Percentiles rank a stretch among this genome's conserved stretches.
phyloP scores from a whole-genome alignment of 2,888 invertebrate species.

The Glyphotaelius pellucidus region DNA sequence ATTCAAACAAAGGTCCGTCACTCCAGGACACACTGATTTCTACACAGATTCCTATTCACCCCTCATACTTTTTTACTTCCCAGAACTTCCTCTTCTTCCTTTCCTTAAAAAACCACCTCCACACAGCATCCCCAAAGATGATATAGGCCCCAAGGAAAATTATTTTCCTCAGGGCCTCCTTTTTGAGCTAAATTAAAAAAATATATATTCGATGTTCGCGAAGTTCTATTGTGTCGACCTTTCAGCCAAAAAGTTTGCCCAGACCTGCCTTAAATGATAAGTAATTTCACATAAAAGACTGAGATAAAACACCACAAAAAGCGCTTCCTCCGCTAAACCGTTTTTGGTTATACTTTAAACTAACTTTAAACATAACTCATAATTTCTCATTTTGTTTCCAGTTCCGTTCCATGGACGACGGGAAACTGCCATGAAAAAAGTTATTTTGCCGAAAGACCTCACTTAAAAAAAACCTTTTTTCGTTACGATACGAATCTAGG shows the following conservation, averaged over 20 bases:
- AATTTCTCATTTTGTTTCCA: conserved; percentile 51
- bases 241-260: neutral
- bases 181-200: no score
- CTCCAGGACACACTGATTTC: no score
- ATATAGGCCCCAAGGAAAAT: no score
- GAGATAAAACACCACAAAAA: conserved; percentile 14
- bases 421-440: conserved; percentile 51
- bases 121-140: no score
- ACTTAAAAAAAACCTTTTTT: neutral
- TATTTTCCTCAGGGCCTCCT: no score
- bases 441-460: conserved; percentile 22
- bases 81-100: no score
- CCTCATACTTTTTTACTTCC: no score
- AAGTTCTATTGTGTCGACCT: neutral
- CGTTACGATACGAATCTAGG: conserved; percentile 30
- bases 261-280: neutral
- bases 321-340: conserved; percentile 31
- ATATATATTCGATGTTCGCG: no score
- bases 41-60: no score
- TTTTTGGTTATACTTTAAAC: conserved; percentile 24
- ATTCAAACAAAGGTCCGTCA: no score
- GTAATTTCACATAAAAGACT: neutral
- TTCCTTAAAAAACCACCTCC: no score
- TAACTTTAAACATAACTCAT: conserved; percentile 47
- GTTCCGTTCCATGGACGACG: conserved; percentile 39